Base-by-base conservation (phyloP, 2,113 vertebrate genomes). In the Aspiorhynchus laticeps region DNA sequence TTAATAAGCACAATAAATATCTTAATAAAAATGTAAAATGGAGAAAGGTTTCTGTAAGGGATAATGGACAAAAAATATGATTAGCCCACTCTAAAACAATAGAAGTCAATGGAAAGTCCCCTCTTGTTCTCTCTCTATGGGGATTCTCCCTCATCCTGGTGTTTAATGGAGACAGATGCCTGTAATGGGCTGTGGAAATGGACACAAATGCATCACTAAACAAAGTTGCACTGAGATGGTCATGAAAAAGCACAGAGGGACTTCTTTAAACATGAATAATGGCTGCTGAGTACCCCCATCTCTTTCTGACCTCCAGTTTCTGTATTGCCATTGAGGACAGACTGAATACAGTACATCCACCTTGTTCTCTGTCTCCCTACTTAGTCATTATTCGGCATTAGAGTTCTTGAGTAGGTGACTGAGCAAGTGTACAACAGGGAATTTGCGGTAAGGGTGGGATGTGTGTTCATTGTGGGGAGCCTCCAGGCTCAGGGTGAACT, bases 161-260 rank as follows among this genome's bases (percentile, higher is more conserved):
- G 36, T 53, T 80, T 73, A 88, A 80, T 84, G 63, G 46, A 88
- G 88, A 88, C 80, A 80, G 88, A 88, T 88, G 74, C 73, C 75
- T 88, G 73, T 88, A 86, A 88, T 88, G 85, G 74, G 14, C 36
- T 59, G 21, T 83, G 65, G 33, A 83, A 86, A 88, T 86, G 65
- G 75, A 74, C 82, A 63, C 85, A 80, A 41, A 88, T 86, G 88
- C 77, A 85, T 86, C 48, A 78, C 71, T 76, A 83, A 81, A 65
- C 69, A 85, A 73, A 88, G 63, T 51, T 56, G 48, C 80, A 78
- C 51, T 61, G 26, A 75, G 77, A 24, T 69, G 31, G 26, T 80
- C 59, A 28, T 67, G 36, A 46, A 75, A 48, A 87, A 38, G 11
- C 79, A 19, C 38, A 83, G 41, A 59, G 71, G 79, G 86, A 31